Conservation (phyloP, 92 coral and sea anemone genomes). For the Actinostola sp. region DNA sequence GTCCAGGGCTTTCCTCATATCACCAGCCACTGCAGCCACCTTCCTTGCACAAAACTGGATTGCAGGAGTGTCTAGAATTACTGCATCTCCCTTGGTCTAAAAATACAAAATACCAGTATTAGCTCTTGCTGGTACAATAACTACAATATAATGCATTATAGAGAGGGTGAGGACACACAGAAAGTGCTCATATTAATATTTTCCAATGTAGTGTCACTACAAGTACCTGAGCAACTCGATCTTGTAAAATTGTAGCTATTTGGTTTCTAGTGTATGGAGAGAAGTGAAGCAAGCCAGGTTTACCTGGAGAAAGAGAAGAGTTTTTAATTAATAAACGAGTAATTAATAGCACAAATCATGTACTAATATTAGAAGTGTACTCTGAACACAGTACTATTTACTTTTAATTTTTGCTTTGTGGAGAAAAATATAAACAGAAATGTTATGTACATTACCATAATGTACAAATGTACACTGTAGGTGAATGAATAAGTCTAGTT, state of each 20-base stretch:
- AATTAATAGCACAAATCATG: too few species aligned
- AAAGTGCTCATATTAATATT: too few species aligned
- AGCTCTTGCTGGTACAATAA: too few species aligned
- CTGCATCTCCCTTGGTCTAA: conserved; percentile 44
- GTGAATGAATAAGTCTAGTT: too few species aligned
- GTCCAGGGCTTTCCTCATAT: conserved; percentile 95
- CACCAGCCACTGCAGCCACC: conserved; percentile 96
- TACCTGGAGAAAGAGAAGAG: conserved; percentile 56
- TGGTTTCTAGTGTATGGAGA: conserved; percentile 93
- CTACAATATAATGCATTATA: too few species aligned
- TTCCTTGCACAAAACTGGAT: conserved; percentile 99
- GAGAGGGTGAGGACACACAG: too few species aligned
- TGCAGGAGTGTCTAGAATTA: conserved; percentile 80
- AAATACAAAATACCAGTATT: neutral
- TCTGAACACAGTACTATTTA: too few species aligned
- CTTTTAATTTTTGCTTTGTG: too few species aligned
- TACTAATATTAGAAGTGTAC: too few species aligned
- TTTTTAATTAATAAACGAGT: neutral
- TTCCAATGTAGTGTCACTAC: neutral
- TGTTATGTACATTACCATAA: too few species aligned
- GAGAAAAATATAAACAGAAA: too few species aligned
- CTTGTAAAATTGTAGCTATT: conserved; percentile 75
- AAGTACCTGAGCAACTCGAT: conserved; percentile 81
- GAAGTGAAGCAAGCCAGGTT: conserved; percentile 90
- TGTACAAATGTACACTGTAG: too few species aligned